Conservation (phyloP, 2,113 vertebrate species). For the Nesospiza acunhae region DNA sequence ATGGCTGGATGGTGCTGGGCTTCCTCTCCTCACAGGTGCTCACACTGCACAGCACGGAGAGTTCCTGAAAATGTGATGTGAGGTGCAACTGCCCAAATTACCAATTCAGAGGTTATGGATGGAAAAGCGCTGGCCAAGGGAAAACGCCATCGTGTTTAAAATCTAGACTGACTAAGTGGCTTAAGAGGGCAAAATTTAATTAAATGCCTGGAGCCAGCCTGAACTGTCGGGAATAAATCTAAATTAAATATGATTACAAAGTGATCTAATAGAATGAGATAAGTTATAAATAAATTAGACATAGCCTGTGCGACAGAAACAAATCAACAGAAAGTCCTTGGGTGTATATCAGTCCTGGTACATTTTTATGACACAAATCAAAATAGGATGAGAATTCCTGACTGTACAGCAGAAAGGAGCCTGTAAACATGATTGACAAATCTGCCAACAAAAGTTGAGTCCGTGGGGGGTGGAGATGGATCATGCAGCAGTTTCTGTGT, state of each 20-base stretch:
- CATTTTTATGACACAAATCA: constrained; percentile 60
- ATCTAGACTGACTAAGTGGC: constrained; percentile 68
- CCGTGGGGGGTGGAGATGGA: not conserved
- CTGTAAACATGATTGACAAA: constrained; percentile 63
- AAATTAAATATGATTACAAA: constrained; percentile 74
- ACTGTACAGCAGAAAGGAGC: not conserved
- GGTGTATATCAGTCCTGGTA: constrained; percentile 19
- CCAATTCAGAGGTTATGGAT: constrained; percentile 27
- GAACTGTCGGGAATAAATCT: constrained; percentile 71
- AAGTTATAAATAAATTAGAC: constrained; percentile 65
- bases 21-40: not conserved
- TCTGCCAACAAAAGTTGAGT: constrained; percentile 46
- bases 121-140: not conserved
- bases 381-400: constrained; percentile 53
- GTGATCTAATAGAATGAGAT: constrained; percentile 70
- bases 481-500: not conserved
- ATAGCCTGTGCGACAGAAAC: not conserved
- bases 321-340: constrained; percentile 54
- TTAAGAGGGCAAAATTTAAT: constrained; percentile 70
- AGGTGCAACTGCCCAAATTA: not conserved
- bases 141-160: constrained; percentile 47
- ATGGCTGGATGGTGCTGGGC: not conserved
- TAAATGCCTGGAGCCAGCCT: constrained; percentile 65
- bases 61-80: not conserved
- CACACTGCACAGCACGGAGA: not conserved